A percentile compares a stretch with the other conserved stretches of the same genome.
Evolutionary conservation across 2,113 vertebrate genomes (phyloP).

Genomic region (Sialia sialis): DNA sequence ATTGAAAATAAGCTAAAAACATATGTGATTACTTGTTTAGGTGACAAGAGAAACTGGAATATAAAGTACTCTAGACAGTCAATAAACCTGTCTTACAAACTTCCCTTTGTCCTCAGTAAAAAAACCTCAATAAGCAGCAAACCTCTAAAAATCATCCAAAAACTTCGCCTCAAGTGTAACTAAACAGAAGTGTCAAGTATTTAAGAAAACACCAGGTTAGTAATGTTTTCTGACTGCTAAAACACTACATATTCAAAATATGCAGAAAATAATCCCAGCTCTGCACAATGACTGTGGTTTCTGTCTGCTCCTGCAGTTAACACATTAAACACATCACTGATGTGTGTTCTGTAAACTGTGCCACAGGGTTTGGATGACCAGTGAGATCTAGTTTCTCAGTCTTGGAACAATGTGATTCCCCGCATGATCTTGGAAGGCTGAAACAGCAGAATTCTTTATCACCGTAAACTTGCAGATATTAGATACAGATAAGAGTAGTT

Average conservation of each 20-base stretch:
- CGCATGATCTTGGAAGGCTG: neutral
- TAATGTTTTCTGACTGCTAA: neutral
- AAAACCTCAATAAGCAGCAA: neutral
- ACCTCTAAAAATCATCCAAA: neutral
- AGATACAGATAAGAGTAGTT: neutral
- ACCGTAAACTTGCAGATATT: neutral
- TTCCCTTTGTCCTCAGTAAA: neutral
- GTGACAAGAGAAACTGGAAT: slow-evolving; percentile 38
- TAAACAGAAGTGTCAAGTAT: neutral
- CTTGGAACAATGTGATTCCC: neutral
- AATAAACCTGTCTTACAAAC: slow-evolving; percentile 54
- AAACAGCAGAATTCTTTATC: neutral
- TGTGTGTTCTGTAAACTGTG: neutral
- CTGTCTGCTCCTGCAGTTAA: neutral
- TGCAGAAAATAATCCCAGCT: neutral
- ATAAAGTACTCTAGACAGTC: slow-evolving; percentile 14
- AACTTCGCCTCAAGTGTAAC: neutral
- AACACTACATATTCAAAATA: neutral
- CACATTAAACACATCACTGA: neutral
- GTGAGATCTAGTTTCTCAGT: neutral
- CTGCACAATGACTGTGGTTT: neutral
- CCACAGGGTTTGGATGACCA: neutral
- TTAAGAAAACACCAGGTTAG: neutral
- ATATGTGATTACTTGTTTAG: slow-evolving; percentile 31
- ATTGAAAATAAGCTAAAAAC: slow-evolving; percentile 29